A percentile compares a stretch with the other conserved stretches of the same genome.
phyloP scores from a whole-genome alignment of 2,888 invertebrate species.

The Malthinus flaveolus region DNA sequence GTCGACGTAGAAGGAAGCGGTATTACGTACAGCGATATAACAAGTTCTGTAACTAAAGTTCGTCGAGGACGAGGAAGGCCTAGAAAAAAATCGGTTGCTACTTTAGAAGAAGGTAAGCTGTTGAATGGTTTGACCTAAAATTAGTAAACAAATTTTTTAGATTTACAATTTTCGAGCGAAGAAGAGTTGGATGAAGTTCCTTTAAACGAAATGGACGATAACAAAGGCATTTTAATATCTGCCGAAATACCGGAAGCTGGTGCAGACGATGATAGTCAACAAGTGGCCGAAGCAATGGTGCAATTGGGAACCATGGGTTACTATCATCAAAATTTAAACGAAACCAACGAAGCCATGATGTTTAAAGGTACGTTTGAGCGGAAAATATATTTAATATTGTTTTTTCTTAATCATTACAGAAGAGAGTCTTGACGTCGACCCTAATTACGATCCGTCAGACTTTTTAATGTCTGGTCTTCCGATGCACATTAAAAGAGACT shows the following conservation, averaged over 20 bases:
- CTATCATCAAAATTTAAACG: conserved; percentile 55
- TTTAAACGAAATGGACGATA: conserved; percentile 58
- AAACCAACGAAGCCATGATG: conserved; percentile 42
- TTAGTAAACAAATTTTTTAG: conserved; percentile 46
- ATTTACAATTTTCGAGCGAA: conserved; percentile 73
- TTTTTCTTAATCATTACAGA: conserved; percentile 54
- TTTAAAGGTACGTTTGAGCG: conserved; percentile 42
- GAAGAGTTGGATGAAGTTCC: conserved; percentile 68
- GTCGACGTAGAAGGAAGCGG: conserved; percentile 68
- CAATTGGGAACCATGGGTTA: conserved; percentile 70
- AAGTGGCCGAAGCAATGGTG: conserved; percentile 77
- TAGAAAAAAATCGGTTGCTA: conserved; percentile 52
- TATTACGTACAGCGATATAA: conserved; percentile 47
- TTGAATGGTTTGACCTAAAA: background rate
- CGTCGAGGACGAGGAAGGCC: conserved; percentile 51
- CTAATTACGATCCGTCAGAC: conserved; percentile 85
- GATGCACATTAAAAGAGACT: conserved; percentile 37
- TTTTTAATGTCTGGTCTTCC: conserved; percentile 67
- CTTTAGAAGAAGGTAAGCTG: conserved; percentile 50
- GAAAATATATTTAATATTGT: conserved; percentile 9
- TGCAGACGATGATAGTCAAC: conserved; percentile 56
- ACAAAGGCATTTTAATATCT: conserved; percentile 50
- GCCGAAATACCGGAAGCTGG: conserved; percentile 49
- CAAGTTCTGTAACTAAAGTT: conserved; percentile 48
- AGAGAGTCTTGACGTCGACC: conserved; percentile 76